Evolutionary conservation across 2,113 vertebrate genomes (phyloP).

Genomic region (Pseudorectes ferrugineus): DNA sequence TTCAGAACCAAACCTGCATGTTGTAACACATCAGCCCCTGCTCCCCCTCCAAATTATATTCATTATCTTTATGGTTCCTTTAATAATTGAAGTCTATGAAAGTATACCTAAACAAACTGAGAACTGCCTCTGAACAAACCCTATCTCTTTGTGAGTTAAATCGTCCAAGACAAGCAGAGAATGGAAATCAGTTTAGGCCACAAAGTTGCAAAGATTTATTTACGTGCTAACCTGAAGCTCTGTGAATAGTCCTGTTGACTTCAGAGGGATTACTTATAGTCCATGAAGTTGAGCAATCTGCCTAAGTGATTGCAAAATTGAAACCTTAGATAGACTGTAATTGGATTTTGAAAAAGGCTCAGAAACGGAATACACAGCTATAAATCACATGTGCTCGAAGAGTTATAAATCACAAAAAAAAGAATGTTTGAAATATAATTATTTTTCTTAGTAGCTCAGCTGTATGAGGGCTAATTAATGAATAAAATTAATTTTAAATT

Average conservation of each 20-base stretch:
- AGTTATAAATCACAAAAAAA: background rate
- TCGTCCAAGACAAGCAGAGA: background rate
- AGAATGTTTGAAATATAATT: background rate
- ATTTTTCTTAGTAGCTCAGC: background rate
- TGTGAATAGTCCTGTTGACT: conserved; percentile 15
- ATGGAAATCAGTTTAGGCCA: background rate
- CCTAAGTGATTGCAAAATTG: conserved; percentile 26
- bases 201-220: background rate
- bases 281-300: conserved; percentile 40
- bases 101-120: background rate
- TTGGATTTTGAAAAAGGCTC: conserved; percentile 48
- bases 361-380: conserved; percentile 17
- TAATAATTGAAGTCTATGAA: background rate
- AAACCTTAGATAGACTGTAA: conserved; percentile 32
- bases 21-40: background rate
- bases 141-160: background rate
- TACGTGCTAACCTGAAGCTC: background rate
- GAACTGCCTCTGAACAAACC: background rate
- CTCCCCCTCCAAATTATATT: background rate
- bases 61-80: background rate
- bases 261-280: conserved; percentile 20
- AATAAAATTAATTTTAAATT: conserved; percentile 10
- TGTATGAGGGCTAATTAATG: background rate
- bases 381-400: background rate
- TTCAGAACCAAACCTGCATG: background rate